Base-by-base conservation (phyloP, 2,797 vertebrate species). In the Mycteria americana region DNA sequence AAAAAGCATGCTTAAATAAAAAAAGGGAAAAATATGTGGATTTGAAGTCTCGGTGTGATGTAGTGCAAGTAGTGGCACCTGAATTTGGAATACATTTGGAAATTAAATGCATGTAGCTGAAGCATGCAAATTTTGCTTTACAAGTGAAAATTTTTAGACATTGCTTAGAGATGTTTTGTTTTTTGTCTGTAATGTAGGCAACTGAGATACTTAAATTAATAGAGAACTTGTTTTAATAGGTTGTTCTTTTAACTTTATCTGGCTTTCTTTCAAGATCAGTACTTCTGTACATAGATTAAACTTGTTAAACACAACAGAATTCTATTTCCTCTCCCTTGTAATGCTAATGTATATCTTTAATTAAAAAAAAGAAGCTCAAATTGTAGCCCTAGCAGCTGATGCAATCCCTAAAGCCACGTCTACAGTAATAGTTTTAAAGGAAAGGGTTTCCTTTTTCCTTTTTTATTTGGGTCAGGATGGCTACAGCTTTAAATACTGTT, bases 401-500 rank as follows among this genome's bases (percentile, higher is more conserved):
- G 95, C 93, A 97, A 96, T 96, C 62, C 53, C 53, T 90, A 59
- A 91, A 95, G 92, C 95, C 90, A 96, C 69, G 63, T 95, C 91
- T 97, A 35, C 76, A 41, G 60, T 92, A 94, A 88, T 76, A 82
- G 80, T 81, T 96, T 93, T 85, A 84, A 85, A 90, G 73, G 70
- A 95, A 84, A 85, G 78, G 12, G 37, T 92, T 97, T 97, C 88
- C 75, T 92, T 93, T 94, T 92, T 84, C 45, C 22, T 45, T 89
- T 91, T 87, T 88, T 88, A 92, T 97, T 96, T 93, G 86, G 85
- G 87, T 92, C 89, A 93, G 81, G 37, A 95, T 88, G 51, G 69
- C 75, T 96, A 84, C 93, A 89, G 54, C 72, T 96, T 96, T 95
- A 97, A 96, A 97, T 97, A 93, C 95, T 91, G 82, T 94, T 96